These are phyloP conservation scores for Gulo gulo DNA, from an alignment of 2,113 vertebrate species.

Conservation along the genomic window DNA sequence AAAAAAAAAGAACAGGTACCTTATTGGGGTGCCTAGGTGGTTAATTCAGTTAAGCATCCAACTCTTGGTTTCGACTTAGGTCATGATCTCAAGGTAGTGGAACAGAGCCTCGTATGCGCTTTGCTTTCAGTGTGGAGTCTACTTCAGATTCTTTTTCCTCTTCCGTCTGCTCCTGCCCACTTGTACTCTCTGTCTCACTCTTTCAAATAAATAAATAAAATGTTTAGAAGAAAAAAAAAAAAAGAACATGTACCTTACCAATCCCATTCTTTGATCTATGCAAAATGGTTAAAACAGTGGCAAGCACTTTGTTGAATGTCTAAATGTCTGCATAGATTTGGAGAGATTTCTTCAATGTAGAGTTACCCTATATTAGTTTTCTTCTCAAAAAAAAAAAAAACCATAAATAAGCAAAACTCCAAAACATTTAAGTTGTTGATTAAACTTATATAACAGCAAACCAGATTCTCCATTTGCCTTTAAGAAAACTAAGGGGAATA, in stretches of 20 bases:
- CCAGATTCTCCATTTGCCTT: not conserved
- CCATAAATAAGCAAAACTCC: not conserved
- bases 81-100: not conserved
- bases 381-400: not conserved
- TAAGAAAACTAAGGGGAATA: not conserved
- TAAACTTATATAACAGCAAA: not conserved
- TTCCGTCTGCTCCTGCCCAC: not conserved
- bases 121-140: not conserved
- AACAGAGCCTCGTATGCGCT: fast-evolving
- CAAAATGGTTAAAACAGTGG: too few species aligned
- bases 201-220: not conserved
- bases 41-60: not conserved
- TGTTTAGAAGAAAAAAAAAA: not conserved
- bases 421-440: not conserved
- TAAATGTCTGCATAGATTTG: not conserved
- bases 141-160: not conserved
- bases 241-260: not conserved
- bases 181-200: not conserved
- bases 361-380: not conserved
- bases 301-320: not conserved
- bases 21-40: not conserved
- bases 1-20: not conserved
- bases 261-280: not conserved
- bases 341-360: not conserved
- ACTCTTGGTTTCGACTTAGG: not conserved